phyloP scores from a whole-genome alignment of 2,888 invertebrate species.

The Bellardia pandia region DNA sequence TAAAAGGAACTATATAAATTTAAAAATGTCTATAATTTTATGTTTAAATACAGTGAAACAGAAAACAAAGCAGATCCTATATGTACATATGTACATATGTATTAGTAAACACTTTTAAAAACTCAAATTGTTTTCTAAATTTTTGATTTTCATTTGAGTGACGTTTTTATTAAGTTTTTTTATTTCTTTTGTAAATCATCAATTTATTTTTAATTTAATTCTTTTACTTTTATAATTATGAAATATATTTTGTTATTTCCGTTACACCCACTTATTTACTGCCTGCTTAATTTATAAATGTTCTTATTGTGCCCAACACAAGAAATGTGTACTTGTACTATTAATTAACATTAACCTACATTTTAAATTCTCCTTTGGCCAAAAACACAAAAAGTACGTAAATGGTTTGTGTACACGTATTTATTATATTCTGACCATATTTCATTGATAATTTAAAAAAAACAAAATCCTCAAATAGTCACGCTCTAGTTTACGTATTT shows the following conservation, averaged over 20 bases:
- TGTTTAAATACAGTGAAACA: not conserved
- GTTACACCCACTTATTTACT: slow-evolving; percentile 37
- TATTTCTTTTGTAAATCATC: slow-evolving; percentile 15
- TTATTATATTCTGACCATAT: slow-evolving; percentile 22
- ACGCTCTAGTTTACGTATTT: slow-evolving; percentile 63
- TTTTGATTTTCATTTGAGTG: not conserved
- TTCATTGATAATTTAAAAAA: slow-evolving; percentile 34
- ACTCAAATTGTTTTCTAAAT: no score
- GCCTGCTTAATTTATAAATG: slow-evolving; percentile 11
- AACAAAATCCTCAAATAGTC: slow-evolving; percentile 60
- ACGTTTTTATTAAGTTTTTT: not conserved
- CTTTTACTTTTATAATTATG: not conserved
- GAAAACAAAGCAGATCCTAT: not conserved
- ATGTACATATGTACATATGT: no score
- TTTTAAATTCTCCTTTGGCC: slow-evolving; percentile 39
- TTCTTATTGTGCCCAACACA: slow-evolving; percentile 17
- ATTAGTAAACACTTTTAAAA: no score
- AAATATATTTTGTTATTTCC: not conserved
- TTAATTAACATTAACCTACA: slow-evolving; percentile 63
- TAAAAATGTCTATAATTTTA: not conserved
- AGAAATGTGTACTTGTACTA: slow-evolving; percentile 9
- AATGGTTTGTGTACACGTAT: slow-evolving; percentile 11
- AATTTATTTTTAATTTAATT: not conserved
- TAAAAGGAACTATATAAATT: not conserved
- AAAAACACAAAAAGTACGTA: slow-evolving; percentile 54